Base-by-base conservation (phyloP, 2,888 invertebrate species). In the Formica aserva region DNA sequence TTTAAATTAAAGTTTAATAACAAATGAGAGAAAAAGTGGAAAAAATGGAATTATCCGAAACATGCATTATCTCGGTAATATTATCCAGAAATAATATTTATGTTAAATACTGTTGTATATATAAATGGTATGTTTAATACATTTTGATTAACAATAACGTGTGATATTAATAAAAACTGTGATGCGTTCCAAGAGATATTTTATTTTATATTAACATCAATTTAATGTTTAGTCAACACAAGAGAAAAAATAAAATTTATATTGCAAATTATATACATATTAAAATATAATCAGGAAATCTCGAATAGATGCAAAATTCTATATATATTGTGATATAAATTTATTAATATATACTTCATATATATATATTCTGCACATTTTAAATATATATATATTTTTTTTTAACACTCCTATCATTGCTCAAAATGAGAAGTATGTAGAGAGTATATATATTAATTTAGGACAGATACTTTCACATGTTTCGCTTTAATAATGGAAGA, bases 401-500 rank as follows among this genome's bases (percentile, higher is more conserved):
- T 60, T 72, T 35, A 18, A n/a, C 77, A 85, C 84, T 84, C 69
- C 76, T 81, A 84, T 82, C 76, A 85, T 78, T 82, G 48, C 81
- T 85, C 71, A 62, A 82, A 86, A 84, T 67, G 82, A 87, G 45
- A 85, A 65, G 26, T 84, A 80, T 75, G 77, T 67, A 22, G 52
- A 84, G 69, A 77, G 29, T 86, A 84, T 76, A 86, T 63, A 63
- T 83, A 45, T 82, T 55, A 52, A 6, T n/a, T 48, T 85, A 81
- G 60, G 78, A 85, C 82, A 76, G 82, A 91, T 85, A 88, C 86
- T 87, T 87, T 92, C 87, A 82, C 85, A 78, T 80, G 81, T 85
- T 87, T 76, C 62, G 81, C 83, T 86, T 86, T 84, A 89, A 26
- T 71, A 78, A 89, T 93, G 93, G 93, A 93, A 93, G 93, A 93